These are phyloP conservation scores for Tribolium castaneum DNA, from an alignment of 1,140 invertebrate species.

Conservation along the genomic window DNA sequence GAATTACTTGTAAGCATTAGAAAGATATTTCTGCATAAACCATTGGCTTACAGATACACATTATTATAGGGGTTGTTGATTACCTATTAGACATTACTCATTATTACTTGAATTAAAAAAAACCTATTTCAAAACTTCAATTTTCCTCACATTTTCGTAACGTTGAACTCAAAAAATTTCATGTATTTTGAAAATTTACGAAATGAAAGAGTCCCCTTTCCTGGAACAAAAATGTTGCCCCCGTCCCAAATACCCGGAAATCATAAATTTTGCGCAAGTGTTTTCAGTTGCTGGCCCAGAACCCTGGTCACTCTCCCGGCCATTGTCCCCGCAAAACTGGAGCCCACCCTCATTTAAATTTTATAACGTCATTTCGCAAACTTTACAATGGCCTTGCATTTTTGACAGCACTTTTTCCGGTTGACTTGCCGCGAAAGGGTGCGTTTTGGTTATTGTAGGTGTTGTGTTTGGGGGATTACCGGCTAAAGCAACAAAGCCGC, in stretches of 20 bases:
- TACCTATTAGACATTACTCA: too few relatives aligned
- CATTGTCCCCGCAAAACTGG: constrained; percentile 6
- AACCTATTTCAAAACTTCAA: too few relatives aligned
- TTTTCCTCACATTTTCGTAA: too few relatives aligned
- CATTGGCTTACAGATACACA: too few relatives aligned
- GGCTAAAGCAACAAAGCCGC: constrained; percentile 8
- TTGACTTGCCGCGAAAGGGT: constrained; percentile 9
- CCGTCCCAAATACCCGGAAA: background rate
- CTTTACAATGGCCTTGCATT: background rate
- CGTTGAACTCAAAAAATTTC: too few relatives aligned
- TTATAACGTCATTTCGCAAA: constrained; percentile 15
- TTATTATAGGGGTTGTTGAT: too few relatives aligned
- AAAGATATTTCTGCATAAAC: too few relatives aligned
- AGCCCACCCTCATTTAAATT: background rate
- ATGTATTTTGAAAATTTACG: too few relatives aligned
- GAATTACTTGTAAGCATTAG: too few relatives aligned
- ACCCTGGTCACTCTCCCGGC: constrained; percentile 1
- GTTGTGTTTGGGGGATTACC: constrained; percentile 7
- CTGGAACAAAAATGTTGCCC: too few relatives aligned
- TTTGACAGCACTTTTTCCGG: constrained; percentile 17
- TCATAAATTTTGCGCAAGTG: constrained; percentile 14
- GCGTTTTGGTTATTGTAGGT: constrained; percentile 8
- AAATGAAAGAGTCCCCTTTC: too few relatives aligned
- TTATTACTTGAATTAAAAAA: too few relatives aligned
- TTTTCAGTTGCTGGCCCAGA: constrained; percentile 25